Evolutionary conservation across 2,888 invertebrate species (phyloP).

Genomic region (Monoplex corrugatus): DNA sequence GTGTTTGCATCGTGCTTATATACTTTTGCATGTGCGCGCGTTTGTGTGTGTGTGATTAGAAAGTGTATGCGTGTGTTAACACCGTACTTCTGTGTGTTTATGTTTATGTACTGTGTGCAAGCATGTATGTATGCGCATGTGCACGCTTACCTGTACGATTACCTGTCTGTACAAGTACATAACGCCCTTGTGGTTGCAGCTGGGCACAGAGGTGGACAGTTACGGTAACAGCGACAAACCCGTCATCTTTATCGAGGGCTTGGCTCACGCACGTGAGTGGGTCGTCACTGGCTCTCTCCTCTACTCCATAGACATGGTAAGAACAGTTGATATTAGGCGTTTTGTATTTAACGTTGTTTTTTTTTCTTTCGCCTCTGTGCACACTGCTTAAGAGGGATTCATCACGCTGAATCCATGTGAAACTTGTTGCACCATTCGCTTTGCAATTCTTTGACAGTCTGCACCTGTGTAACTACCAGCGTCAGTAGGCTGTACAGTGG

Average conservation of each 20-base stretch:
- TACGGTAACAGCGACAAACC: conserved; percentile 41
- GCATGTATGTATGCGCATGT: background rate
- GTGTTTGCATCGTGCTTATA: background rate
- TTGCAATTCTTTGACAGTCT: too few species aligned
- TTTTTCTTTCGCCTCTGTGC: too few species aligned
- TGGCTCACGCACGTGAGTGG: conserved; percentile 57
- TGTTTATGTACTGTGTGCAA: background rate
- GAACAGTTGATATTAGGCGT: too few species aligned
- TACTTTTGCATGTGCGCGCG: background rate
- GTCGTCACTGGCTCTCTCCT: conserved; percentile 48
- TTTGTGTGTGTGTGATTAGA: background rate
- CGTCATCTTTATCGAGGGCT: conserved; percentile 50
- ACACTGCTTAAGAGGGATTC: too few species aligned
- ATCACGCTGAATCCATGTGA: too few species aligned
- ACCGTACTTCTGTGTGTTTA: background rate
- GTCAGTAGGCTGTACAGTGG: too few species aligned
- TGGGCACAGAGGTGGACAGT: background rate
- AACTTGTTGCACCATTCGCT: too few species aligned
- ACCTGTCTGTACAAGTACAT: background rate
- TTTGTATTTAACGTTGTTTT: too few species aligned
- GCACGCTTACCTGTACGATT: background rate
- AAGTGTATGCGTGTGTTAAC: background rate
- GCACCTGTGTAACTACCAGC: too few species aligned
- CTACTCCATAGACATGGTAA: conserved; percentile 53
- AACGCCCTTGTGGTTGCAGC: background rate